Evolutionary conservation across 2,888 invertebrate species (phyloP).

Genomic region (Germaria angustata): DNA sequence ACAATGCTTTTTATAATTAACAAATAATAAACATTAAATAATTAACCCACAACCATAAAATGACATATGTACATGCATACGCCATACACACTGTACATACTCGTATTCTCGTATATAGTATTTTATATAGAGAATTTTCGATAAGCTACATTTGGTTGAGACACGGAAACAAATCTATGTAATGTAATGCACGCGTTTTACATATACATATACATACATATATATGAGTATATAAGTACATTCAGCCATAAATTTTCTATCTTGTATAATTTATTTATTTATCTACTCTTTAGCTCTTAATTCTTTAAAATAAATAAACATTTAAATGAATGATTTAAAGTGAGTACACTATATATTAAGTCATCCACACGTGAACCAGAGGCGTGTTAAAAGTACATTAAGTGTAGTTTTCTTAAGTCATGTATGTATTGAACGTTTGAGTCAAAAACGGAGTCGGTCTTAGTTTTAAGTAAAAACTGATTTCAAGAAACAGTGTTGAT

Average conservation of each 20-base stretch:
- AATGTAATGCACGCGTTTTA: not conserved
- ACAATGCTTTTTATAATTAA: conserved; percentile 50
- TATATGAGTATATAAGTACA: no score
- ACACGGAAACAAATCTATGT: not conserved
- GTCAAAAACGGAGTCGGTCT: no score
- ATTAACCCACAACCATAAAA: conserved; percentile 55
- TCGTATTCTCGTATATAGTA: not conserved
- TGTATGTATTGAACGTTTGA: no score
- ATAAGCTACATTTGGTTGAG: conserved; percentile 16
- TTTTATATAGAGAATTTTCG: conserved; percentile 9
- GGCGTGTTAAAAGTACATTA: no score
- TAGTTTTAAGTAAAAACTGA: no score
- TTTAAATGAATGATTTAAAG: conserved; percentile 27
- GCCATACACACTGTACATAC: not conserved
- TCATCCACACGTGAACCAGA: no score
- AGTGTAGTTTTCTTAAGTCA: no score
- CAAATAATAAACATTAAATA: conserved; percentile 66
- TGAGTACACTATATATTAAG: no score
- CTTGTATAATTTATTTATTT: conserved; percentile 47
- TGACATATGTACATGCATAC: not conserved
- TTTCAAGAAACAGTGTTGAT: no score
- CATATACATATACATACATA: no score
- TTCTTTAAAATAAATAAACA: not conserved
- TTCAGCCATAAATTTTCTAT: conserved; percentile 47
- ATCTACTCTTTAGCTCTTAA: conserved; percentile 12